Evolutionary conservation across 2,797 vertebrate genomes (phyloP).

Genomic region (Masticophis lateralis): DNA sequence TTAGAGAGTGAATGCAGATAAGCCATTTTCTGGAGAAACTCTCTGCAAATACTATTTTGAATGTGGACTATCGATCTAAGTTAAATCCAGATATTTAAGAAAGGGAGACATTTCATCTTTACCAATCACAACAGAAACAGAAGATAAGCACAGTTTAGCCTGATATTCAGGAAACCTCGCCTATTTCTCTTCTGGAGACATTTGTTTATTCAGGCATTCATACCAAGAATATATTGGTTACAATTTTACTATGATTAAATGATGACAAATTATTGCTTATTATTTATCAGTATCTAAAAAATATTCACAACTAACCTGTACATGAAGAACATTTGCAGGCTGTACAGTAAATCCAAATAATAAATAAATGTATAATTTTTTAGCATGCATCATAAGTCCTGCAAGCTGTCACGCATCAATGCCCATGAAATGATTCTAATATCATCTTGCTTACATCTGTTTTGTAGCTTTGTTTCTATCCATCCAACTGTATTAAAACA

Average conservation of each 20-base stretch:
- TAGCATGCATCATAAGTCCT: constrained; percentile 33
- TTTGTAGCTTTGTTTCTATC: constrained; percentile 25
- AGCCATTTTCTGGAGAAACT: background rate
- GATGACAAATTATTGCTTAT: constrained; percentile 47
- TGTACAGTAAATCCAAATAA: background rate
- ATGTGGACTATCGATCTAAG: background rate
- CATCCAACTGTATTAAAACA: constrained; percentile 12
- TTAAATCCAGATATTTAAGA: background rate
- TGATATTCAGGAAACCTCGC: constrained; percentile 21
- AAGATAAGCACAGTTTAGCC: background rate
- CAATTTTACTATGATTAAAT: constrained; percentile 39
- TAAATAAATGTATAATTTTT: background rate
- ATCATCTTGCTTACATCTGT: constrained; percentile 22
- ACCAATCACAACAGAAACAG: background rate
- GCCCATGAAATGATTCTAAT: constrained; percentile 41
- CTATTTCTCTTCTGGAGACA: constrained; percentile 31
- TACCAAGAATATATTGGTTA: constrained; percentile 11
- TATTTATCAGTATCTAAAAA: constrained; percentile 32
- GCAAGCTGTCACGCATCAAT: constrained; percentile 38
- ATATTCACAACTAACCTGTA: constrained; percentile 35
- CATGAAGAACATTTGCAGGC: background rate
- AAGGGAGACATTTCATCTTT: background rate
- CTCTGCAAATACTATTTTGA: background rate
- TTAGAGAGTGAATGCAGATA: background rate
- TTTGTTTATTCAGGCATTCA: constrained; percentile 37